phyloP scores from a whole-genome alignment of 23 tunicate species.

The Styela clava region DNA sequence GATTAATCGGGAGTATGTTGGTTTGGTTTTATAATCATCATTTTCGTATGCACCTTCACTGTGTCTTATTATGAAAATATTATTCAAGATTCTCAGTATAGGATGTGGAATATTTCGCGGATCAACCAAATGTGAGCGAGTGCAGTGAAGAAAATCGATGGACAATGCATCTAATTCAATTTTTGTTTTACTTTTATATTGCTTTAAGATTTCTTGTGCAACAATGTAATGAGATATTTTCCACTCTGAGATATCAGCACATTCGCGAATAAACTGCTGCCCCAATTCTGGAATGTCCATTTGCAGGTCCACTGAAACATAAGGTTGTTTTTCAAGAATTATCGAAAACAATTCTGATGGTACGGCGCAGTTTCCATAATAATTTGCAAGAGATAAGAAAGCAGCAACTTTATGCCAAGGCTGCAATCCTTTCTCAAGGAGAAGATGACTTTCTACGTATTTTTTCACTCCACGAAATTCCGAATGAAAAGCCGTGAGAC shows the following conservation, averaged over 20 bases:
- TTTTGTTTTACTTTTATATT: not conserved
- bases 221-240: constrained; percentile 48
- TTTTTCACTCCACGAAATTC: constrained; percentile 45
- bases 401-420: constrained; percentile 56
- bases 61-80: constrained; percentile 38
- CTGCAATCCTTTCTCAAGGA: not conserved
- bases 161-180: constrained; percentile 18
- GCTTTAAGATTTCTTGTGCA: constrained; percentile 64
- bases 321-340: constrained; percentile 3
- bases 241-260: constrained; percentile 26
- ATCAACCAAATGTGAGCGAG: not conserved
- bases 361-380: constrained; percentile 45
- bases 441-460: constrained; percentile 50
- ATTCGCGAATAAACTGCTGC: constrained; percentile 34
- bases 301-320: constrained; percentile 22
- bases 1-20: constrained; percentile 28
- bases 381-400: constrained; percentile 38
- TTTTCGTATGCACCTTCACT: constrained; percentile 29
- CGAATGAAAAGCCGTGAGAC: constrained; percentile 45
- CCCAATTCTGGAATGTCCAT: constrained; percentile 33
- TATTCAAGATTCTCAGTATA: constrained; percentile 17
- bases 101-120: not conserved
- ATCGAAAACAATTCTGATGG: constrained; percentile 35
- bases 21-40: constrained; percentile 24
- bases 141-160: constrained; percentile 25